Conservation (phyloP, 2,888 invertebrate genomes). For the Drosophila robusta region DNA sequence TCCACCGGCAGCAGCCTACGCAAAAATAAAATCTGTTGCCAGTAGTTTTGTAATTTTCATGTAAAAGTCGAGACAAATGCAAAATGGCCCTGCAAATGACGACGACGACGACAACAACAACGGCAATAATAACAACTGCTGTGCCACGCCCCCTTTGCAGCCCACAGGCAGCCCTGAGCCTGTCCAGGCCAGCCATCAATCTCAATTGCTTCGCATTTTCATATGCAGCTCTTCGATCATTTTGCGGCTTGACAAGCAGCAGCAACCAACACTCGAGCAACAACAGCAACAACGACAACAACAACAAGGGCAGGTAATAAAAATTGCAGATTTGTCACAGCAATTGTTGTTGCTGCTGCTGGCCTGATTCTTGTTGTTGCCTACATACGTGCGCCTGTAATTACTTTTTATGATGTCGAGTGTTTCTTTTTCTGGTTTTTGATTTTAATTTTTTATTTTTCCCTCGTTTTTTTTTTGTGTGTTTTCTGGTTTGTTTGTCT, state of each 20-base stretch:
- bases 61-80: constrained; percentile 78
- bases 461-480: constrained; percentile 5
- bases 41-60: constrained; percentile 81
- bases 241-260: constrained; percentile 71
- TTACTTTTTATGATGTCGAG: constrained; percentile 67
- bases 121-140: constrained; percentile 38
- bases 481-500: constrained; percentile 26
- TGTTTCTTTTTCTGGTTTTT: constrained; percentile 36
- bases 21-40: constrained; percentile 64
- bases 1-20: constrained; percentile 53
- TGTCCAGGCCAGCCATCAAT: constrained; percentile 72
- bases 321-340: constrained; percentile 79
- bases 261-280: constrained; percentile 35
- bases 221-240: constrained; percentile 79
- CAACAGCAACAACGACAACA: constrained; percentile 35
- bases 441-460: constrained; percentile 13
- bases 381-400: constrained; percentile 68
- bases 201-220: constrained; percentile 81
- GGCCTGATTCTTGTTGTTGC: constrained; percentile 66
- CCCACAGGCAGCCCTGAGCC: constrained; percentile 64
- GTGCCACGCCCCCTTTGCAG: constrained; percentile 64
- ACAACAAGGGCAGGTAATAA: constrained; percentile 48
- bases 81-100: constrained; percentile 76
- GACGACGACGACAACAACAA: constrained; percentile 31
- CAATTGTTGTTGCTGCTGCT: constrained; percentile 58